Conservation (phyloP, 1,140 invertebrate species). For the Copidosoma floridanum region DNA sequence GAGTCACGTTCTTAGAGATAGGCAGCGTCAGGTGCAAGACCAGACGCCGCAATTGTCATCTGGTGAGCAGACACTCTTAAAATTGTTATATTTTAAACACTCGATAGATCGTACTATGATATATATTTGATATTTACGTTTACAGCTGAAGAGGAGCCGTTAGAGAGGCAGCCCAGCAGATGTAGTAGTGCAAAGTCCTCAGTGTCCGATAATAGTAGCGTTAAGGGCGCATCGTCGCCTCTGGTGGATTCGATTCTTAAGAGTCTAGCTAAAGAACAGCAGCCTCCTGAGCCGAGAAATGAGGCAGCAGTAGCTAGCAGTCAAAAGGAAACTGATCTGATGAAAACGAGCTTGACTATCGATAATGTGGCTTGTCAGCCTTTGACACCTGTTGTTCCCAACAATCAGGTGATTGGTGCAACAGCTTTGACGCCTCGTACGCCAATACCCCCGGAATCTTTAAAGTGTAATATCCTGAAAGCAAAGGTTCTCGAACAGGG, state of each 20-base stretch:
- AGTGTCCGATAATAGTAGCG: slow-evolving; percentile 41
- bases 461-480: slow-evolving; percentile 95
- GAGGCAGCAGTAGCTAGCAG: slow-evolving; percentile 50
- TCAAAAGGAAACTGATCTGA: slow-evolving; percentile 48
- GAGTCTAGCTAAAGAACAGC: slow-evolving; percentile 60
- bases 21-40: slow-evolving; percentile 63
- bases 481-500: slow-evolving; percentile 54
- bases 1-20: slow-evolving; percentile 76
- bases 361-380: slow-evolving; percentile 56
- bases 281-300: slow-evolving; percentile 57
- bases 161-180: slow-evolving; percentile 58
- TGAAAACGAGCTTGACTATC: slow-evolving; percentile 48
- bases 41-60: slow-evolving; percentile 35
- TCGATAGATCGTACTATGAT: no score
- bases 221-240: slow-evolving; percentile 44
- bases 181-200: slow-evolving; percentile 56
- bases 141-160: slow-evolving; percentile 51
- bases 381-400: slow-evolving; percentile 55
- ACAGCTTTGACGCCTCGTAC: slow-evolving; percentile 53
- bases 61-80: slow-evolving; percentile 26
- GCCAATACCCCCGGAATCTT: slow-evolving; percentile 77
- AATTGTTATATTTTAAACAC: neutral
- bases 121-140: slow-evolving; percentile 9
- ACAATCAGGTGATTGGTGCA: slow-evolving; percentile 53
- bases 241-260: slow-evolving; percentile 60